Evolutionary conservation across 2,113 vertebrate genomes (phyloP).

Genomic region (Talpa occidentalis): DNA sequence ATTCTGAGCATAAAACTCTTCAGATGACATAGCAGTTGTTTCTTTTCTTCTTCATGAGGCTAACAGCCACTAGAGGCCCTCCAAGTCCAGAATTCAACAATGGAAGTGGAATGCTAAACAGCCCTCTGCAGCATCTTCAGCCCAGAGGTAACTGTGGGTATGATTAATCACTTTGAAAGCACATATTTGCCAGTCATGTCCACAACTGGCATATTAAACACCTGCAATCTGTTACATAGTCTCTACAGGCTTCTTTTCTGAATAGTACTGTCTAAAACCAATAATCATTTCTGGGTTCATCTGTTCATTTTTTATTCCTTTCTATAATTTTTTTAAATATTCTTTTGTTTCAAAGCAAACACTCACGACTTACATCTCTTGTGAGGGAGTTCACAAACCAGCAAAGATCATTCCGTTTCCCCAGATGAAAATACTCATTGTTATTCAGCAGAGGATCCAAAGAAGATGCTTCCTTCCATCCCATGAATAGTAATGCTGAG

Average conservation of each 20-base stretch:
- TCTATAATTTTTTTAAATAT: not conserved
- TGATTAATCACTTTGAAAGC: constrained; percentile 15
- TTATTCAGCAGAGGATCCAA: not conserved
- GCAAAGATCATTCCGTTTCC: not conserved
- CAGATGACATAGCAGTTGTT: not conserved
- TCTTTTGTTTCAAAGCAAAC: not conserved
- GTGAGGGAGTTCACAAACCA: not conserved
- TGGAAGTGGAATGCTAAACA: not conserved
- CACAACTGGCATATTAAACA: not conserved
- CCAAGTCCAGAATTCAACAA: constrained; percentile 53
- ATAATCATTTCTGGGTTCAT: not conserved
- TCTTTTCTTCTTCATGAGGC: not conserved
- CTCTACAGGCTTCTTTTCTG: not conserved
- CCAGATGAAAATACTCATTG: not conserved
- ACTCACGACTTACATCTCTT: not conserved
- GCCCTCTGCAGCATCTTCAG: not conserved
- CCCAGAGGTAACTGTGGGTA: not conserved
- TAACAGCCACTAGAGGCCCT: constrained; percentile 83
- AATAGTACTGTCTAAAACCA: not conserved
- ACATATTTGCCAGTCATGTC: not conserved
- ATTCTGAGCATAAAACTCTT: not conserved
- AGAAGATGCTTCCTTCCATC: not conserved
- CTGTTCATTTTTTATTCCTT: constrained; percentile 1
- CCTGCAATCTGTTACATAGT: not conserved
- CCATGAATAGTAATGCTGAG: not conserved